Percentiles rank a stretch among this genome's conserved stretches.
Evolutionary conservation across 1,140 invertebrate genomes (phyloP).

Genomic region (Tribolium madens): DNA sequence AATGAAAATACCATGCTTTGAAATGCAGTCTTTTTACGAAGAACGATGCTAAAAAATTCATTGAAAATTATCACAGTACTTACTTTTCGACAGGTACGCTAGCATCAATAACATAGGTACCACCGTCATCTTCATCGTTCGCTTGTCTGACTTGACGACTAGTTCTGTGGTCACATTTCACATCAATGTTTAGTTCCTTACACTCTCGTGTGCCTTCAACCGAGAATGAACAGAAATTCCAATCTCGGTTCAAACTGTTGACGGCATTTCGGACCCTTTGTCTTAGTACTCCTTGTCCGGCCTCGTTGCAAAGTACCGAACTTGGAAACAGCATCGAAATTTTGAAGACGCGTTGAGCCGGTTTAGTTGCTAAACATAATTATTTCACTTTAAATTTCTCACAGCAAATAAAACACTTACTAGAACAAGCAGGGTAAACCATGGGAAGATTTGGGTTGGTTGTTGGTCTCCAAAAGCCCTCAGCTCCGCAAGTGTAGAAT

Average conservation of each 20-base stretch:
- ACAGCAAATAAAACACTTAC: constrained; percentile 69
- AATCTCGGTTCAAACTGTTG: constrained; percentile 89
- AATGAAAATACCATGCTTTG: not conserved
- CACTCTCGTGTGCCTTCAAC: constrained; percentile 86
- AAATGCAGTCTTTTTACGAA: not conserved
- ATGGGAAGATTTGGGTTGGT: constrained; percentile 81
- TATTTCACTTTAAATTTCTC: not conserved
- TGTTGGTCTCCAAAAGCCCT: constrained; percentile 96
- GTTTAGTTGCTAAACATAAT: constrained; percentile 74
- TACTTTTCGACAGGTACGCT: constrained; percentile 86
- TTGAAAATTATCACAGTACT: constrained; percentile 65
- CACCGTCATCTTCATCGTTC: constrained; percentile 74
- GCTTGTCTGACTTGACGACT: constrained; percentile 73
- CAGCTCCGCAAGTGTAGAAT: constrained; percentile 96
- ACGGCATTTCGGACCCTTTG: constrained; percentile 90
- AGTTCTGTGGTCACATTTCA: constrained; percentile 86
- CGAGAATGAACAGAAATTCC: constrained; percentile 93
- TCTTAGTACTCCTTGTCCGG: constrained; percentile 89
- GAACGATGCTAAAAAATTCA: constrained; percentile 16
- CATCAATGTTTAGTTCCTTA: constrained; percentile 88
- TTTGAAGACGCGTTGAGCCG: constrained; percentile 92
- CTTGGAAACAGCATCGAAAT: constrained; percentile 94
- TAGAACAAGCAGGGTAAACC: constrained; percentile 91
- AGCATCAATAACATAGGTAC: constrained; percentile 83
- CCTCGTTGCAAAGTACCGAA: constrained; percentile 93